Conservation (phyloP, 2,797 vertebrate species). For the Dendrocincla fuliginosa region DNA sequence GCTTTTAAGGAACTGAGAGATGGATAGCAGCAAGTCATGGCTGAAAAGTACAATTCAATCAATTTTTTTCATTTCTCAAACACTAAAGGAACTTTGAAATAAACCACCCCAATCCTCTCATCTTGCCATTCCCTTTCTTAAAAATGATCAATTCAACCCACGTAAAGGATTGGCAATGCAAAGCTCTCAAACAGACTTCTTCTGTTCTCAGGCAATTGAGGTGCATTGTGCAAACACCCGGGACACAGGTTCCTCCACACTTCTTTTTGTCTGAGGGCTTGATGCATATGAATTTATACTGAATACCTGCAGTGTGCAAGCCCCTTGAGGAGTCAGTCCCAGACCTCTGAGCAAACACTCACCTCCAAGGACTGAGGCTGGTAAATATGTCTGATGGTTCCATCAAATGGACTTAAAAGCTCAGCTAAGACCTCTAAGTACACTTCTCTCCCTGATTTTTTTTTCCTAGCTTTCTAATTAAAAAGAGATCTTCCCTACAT, state of each 20-base stretch:
- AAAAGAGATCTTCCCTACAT: slow-evolving; percentile 15
- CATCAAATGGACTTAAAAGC: slow-evolving; percentile 45
- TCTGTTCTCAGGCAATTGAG: slow-evolving; percentile 22
- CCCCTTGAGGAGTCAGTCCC: slow-evolving; percentile 15
- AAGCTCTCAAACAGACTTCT: slow-evolving; percentile 12
- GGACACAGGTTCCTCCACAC: background rate
- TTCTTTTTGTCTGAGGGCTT: slow-evolving; percentile 26
- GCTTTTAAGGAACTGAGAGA: background rate
- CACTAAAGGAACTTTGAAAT: background rate
- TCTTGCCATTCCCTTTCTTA: background rate
- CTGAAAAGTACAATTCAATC: background rate
- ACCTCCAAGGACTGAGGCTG: background rate
- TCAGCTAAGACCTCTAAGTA: slow-evolving; percentile 15
- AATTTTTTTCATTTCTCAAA: background rate
- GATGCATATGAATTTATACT: slow-evolving; percentile 37
- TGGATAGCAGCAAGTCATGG: background rate
- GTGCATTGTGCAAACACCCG: background rate
- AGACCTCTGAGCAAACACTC: slow-evolving; percentile 62
- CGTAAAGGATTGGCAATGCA: background rate
- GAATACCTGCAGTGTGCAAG: slow-evolving; percentile 46
- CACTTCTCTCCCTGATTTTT: background rate
- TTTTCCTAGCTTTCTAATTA: background rate
- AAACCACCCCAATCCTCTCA: background rate
- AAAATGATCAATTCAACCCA: slow-evolving; percentile 13
- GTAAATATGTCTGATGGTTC: slow-evolving; percentile 34